Evolutionary conservation across 2,113 vertebrate genomes (phyloP).

Genomic region (Melanostigma gelatinosum): DNA sequence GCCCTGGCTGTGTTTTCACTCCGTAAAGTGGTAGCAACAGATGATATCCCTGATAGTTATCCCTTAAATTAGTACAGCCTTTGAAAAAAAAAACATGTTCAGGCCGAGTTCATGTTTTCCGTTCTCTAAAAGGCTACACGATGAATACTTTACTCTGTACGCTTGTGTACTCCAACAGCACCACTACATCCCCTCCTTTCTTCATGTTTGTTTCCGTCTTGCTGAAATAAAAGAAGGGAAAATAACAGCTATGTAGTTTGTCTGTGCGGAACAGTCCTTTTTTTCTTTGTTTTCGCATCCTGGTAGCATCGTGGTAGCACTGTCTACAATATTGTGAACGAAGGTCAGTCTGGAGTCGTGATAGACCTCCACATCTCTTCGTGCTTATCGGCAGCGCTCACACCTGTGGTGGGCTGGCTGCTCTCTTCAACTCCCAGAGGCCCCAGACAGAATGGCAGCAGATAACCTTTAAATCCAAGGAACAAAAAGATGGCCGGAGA

Average conservation of each 20-base stretch:
- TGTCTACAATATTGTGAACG: slow-evolving; percentile 49
- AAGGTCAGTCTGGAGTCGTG: slow-evolving; percentile 44
- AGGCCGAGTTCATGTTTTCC: slow-evolving; percentile 38
- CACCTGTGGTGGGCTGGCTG: slow-evolving; percentile 70
- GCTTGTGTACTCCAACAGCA: slow-evolving; percentile 1
- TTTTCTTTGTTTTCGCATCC: slow-evolving; percentile 39
- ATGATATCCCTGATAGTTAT: slow-evolving; percentile 50
- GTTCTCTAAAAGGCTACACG: slow-evolving; percentile 28
- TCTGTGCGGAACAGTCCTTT: slow-evolving; percentile 25
- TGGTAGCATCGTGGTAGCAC: slow-evolving; percentile 9
- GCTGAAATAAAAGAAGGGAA: neutral
- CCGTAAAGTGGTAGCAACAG: slow-evolving; percentile 44
- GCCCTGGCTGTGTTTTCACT: slow-evolving; percentile 48
- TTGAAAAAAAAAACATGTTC: slow-evolving; percentile 38
- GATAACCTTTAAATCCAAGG: slow-evolving; percentile 82
- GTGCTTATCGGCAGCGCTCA: slow-evolving; percentile 74
- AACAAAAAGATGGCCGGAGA: slow-evolving; percentile 43
- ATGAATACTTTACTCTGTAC: slow-evolving; percentile 52
- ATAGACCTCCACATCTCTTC: slow-evolving; percentile 56
- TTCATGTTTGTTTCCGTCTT: neutral
- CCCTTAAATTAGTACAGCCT: slow-evolving; percentile 31
- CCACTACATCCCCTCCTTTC: neutral
- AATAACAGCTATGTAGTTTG: slow-evolving; percentile 34
- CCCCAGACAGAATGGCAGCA: slow-evolving; percentile 73
- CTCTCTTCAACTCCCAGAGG: slow-evolving; percentile 60